phyloP scores from a whole-genome alignment of 2,113 vertebrate species.

The Paraplagusia blochii region DNA sequence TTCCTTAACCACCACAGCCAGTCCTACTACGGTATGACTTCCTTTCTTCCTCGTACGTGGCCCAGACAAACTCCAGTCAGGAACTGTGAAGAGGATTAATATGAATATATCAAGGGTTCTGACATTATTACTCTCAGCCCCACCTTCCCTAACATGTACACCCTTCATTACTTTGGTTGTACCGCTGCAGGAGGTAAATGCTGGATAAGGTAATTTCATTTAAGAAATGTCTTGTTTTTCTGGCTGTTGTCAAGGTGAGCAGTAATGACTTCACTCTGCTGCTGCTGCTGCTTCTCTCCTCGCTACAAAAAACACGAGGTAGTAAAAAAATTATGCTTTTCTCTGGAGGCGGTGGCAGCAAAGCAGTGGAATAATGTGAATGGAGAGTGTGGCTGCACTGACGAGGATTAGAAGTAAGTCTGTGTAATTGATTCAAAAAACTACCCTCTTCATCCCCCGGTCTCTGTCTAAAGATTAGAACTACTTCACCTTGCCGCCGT shows the following conservation, averaged over 20 bases:
- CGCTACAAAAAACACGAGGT: slow-evolving; percentile 32
- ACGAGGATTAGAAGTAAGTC: slow-evolving; percentile 57
- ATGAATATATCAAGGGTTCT: background rate
- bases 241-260: slow-evolving; percentile 47
- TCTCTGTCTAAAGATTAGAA: slow-evolving; percentile 51
- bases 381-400: slow-evolving; percentile 54
- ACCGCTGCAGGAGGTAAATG: slow-evolving; percentile 31
- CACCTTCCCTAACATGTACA: slow-evolving; percentile 3
- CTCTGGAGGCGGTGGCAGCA: slow-evolving; percentile 23
- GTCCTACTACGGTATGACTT: too few relatives aligned
- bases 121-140: background rate
- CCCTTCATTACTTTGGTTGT: background rate
- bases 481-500: slow-evolving; percentile 38
- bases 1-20: too few relatives aligned
- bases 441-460: slow-evolving; percentile 17
- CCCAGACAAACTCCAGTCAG: too few relatives aligned
- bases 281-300: slow-evolving; percentile 28
- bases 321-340: slow-evolving; percentile 14
- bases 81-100: too few relatives aligned
- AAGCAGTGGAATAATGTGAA: slow-evolving; percentile 63
- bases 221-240: slow-evolving; percentile 44
- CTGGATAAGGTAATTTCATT: slow-evolving; percentile 35
- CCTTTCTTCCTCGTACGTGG: too few relatives aligned
- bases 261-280: slow-evolving; percentile 35
- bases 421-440: slow-evolving; percentile 62